Base-by-base conservation (phyloP, 1,140 invertebrate genomes). In the Bombus breviceps region DNA sequence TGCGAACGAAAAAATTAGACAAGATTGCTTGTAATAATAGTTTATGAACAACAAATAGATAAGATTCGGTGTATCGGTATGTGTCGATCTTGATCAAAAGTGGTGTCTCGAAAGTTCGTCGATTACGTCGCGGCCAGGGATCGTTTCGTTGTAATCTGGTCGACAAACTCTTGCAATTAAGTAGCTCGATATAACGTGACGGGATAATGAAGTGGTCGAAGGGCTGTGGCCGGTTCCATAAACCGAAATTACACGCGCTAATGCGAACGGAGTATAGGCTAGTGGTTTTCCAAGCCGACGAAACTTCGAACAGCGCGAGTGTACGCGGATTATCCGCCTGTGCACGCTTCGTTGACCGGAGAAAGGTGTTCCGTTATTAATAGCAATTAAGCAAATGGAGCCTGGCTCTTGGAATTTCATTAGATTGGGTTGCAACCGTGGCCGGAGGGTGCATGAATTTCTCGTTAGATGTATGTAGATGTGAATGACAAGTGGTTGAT, bases 161-260 rank as follows among this genome's bases (percentile, higher is more conserved):
- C 79, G 90, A 90, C 91, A 91, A 92, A 89, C 90, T 87, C 82
- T 47, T 37, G 83, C 88, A 82, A 92, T 90, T 92, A 89, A 93
- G 87, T 83, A 85, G 86, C 81, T 79, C 82, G 82, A 88, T 83
- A 89, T 90, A 83, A 73, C 76, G 73, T 15, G 72, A 43, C 47
- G 68, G 89, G 77, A 86, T 90, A 90, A 90, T 90, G 83, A 90
- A 90, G 83, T 81, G 89, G 78, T 88, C 80, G 89, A 81, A 77
- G 86, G 85, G 80, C 59, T 59, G 85, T n/a, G 85, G 81, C 79
- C 37, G 59, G 81, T 77, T 86, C 64, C 37, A 73, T 74, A 87
- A 74, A 81, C 81, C 73, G 64, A 87, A 86, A 90, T 89, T 89
- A 75, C 69, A 32, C 28, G 39, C 80, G 47, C 32, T 78, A 89